These are phyloP conservation scores for roundworm (Caenorhabditis elegans) DNA, from an alignment of 1,140 invertebrate species.

Conservation along the genomic window DNA sequence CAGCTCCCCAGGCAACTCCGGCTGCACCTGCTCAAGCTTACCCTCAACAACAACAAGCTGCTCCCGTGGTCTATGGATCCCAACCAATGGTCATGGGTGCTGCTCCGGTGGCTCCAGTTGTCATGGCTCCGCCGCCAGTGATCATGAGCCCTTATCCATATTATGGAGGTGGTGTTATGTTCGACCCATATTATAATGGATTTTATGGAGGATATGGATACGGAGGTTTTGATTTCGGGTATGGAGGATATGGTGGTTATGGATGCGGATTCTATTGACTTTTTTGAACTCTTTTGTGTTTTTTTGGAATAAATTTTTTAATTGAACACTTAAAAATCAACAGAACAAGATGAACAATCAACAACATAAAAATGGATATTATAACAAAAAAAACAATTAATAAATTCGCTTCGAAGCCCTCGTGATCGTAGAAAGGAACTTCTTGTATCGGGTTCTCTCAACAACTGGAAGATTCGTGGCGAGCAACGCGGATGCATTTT, in stretches of 20 bases:
- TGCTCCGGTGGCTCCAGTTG: not conserved
- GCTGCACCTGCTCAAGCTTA: not conserved
- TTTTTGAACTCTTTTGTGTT: too few relatives aligned
- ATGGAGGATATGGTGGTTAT: too few relatives aligned
- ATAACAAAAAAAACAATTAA: not conserved
- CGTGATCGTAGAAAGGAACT: slow-evolving; percentile 8
- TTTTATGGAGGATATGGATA: not conserved
- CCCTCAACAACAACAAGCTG: not conserved
- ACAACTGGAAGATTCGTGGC: not conserved
- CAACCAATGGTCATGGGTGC: not conserved
- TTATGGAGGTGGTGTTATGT: not conserved
- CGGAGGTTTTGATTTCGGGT: not conserved
- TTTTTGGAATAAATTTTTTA: too few relatives aligned
- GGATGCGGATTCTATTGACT: too few relatives aligned
- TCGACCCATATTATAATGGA: slow-evolving; percentile 11
- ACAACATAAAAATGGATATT: too few relatives aligned
- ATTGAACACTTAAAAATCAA: too few relatives aligned
- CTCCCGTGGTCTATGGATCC: too few relatives aligned
- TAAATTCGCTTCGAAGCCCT: slow-evolving; percentile 13
- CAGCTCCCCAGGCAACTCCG: too few relatives aligned
- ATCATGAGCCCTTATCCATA: slow-evolving; percentile 9
- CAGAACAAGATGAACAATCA: too few relatives aligned
- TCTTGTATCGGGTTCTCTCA: not conserved
- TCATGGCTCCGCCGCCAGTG: not conserved
- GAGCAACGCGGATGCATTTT: not conserved